A percentile compares a stretch with the other conserved stretches of the same genome.
phyloP scores from a whole-genome alignment of 1,140 invertebrate genomes.

The Phthorimaea operculella region DNA sequence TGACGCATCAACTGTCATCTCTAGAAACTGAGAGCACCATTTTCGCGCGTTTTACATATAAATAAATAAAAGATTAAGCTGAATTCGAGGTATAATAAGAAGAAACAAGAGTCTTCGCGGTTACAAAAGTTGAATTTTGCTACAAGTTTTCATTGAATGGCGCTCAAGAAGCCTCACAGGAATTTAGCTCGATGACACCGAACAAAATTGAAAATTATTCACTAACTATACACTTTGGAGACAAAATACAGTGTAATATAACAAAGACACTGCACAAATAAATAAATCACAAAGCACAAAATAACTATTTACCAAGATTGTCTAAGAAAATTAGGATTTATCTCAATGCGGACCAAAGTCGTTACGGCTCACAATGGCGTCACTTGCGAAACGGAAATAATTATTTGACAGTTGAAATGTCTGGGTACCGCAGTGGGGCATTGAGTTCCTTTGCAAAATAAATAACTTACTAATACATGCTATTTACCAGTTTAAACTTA shows the following conservation, averaged over 20 bases:
- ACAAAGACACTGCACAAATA: slow-evolving; percentile 34
- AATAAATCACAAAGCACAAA: slow-evolving; percentile 60
- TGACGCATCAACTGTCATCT: not conserved
- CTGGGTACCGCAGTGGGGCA: not conserved
- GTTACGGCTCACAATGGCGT: slow-evolving; percentile 85
- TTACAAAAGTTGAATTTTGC: slow-evolving; percentile 41
- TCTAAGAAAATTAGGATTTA: slow-evolving; percentile 74
- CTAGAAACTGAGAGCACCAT: not conserved
- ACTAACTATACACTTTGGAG: slow-evolving; percentile 48
- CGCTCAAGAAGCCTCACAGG: slow-evolving; percentile 71
- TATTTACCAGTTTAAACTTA: not conserved
- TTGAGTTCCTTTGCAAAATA: not conserved
- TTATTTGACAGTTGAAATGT: slow-evolving; percentile 31
- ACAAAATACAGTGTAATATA: slow-evolving; percentile 53
- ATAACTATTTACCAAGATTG: slow-evolving; percentile 72
- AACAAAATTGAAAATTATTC: slow-evolving; percentile 58
- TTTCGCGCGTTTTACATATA: too few species aligned
- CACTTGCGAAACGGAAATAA: slow-evolving; percentile 66
- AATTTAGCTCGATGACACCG: slow-evolving; percentile 71
- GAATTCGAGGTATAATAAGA: too few species aligned
- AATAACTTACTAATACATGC: not conserved
- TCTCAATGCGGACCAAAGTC: slow-evolving; percentile 72
- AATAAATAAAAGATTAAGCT: too few species aligned
- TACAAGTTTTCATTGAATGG: slow-evolving; percentile 66
- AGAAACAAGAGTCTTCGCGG: too few species aligned